Base-by-base conservation (phyloP, 2,888 invertebrate genomes). In the Diloba caeruleocephala region DNA sequence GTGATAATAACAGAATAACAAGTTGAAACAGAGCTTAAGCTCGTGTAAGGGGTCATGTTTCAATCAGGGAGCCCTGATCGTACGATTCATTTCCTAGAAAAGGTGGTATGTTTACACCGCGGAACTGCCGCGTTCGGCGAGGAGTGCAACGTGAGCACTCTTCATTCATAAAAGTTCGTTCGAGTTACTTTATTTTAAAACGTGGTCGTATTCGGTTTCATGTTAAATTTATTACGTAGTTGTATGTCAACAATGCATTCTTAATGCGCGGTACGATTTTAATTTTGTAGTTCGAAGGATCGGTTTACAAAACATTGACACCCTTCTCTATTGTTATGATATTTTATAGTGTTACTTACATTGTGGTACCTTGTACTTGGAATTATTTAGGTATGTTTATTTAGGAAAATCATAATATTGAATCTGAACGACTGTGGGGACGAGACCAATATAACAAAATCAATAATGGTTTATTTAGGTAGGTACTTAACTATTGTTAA, bases 91-190 rank as follows among this genome's bases (percentile, higher is more conserved):
- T 72, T 72, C 71, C 19, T 26, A 49, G 74, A 64, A 73, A 32
- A 32, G 48, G 21, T 55, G 46, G 46, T 54, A 19, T 71, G 81
- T 79, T 78, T 79, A 79, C 76, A 57, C 29, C 53, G 39, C 14
- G 45, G 33, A 38, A 49, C 26, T 34, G 46, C 36, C 44, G 46
- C 45, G 39, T 63, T 55, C 43, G 68, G 29, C 54, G 45, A 43
- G 55, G 81, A 85, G 82, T 87, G 88, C 83, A 79, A 82, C 65
- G 70, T 53, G 76, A 78, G 79, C 85, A 77, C 52, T 74, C 70
- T 74, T 76, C 90, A 90, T 90, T 90, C 90, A 90, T 87, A 82
- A 86, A 85, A 68, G 52, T 55, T 65, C 52, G 65, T 77, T 81
- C 77, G 43, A 32, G 60, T 79, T 82, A 83, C 81, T 69, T 56